phyloP scores from a whole-genome alignment of 2,797 vertebrate species.

The Anas bernieri region DNA sequence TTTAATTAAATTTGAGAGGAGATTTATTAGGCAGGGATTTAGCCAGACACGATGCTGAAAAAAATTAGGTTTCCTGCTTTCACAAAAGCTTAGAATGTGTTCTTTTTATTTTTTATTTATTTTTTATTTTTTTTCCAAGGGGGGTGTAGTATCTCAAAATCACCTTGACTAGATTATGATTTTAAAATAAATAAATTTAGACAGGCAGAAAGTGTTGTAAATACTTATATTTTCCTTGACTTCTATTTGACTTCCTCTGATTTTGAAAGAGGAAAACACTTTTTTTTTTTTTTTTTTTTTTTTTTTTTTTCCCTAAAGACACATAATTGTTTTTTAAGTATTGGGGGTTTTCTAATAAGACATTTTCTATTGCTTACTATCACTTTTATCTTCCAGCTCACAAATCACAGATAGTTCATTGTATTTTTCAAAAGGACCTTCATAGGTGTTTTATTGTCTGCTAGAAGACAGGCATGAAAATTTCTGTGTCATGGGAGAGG shows the following conservation, averaged over 20 bases:
- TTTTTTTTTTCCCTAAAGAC: background rate
- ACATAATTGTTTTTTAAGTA: background rate
- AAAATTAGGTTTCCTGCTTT: background rate
- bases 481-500: background rate
- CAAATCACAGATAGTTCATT: background rate
- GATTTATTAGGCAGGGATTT: background rate
- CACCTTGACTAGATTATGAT: background rate
- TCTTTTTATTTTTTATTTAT: too few species aligned
- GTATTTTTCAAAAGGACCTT: background rate
- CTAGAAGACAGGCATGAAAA: background rate
- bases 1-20: background rate
- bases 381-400: background rate
- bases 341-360: background rate
- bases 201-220: background rate
- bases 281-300: background rate
- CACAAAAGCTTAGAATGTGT: background rate
- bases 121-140: background rate
- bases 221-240: background rate
- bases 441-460: background rate
- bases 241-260: background rate
- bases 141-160: background rate
- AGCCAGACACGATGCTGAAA: background rate
- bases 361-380: background rate
- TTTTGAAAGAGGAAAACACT: background rate
- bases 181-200: constrained; percentile 9